Base-by-base conservation (phyloP, 2,113 vertebrate genomes). In the Kobus ellipsiprymnus region DNA sequence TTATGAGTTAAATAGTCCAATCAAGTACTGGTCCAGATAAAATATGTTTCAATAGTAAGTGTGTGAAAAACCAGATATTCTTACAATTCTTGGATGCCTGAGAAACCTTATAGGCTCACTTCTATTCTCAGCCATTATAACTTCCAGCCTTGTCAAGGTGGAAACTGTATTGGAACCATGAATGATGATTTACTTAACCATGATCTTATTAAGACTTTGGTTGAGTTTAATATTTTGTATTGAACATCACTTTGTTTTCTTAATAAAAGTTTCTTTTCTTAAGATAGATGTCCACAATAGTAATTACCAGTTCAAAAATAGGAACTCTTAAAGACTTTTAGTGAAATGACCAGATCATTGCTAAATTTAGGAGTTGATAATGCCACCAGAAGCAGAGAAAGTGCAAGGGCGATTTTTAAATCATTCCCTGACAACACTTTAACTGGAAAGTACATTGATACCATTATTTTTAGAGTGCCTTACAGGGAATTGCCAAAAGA, bases 211-310 rank as follows among this genome's bases (percentile, higher is more conserved):
- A 89, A 62, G 15, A 86, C 29, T 48, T 77, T 7, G 36, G 17
- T 48, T 94, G 77, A 90, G 30, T 95, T 95, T 50, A 90, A 40
- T 25, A 81, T 94, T 62, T 94, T 92, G 13, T 64, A 89, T 90
- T 90, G 36, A 87, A n/a, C 9, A 52, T 74, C 30, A 14, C 50
- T 95, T 78, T 83, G 6, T 60, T 64, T 46, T 14, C 46, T 48
- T 33, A 90, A 50, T 87, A 33, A 25, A 67, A 86, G 12, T n/a
- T 59, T 78, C 10, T 89, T 88, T 88, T 89, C 55, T 55, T 60
- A 81, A 83, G 55, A 27, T n/a, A 83, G 23, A 7, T 16, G 93
- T 84, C 4, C 12, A n/a, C 57, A 64, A 44, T 55, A 82, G 25
- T 85, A 40, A 46, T 95, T 90, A 89, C 5, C 33, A 90, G 40